Base-by-base conservation (phyloP, 2,113 vertebrate genomes). In the Charina bottae region DNA sequence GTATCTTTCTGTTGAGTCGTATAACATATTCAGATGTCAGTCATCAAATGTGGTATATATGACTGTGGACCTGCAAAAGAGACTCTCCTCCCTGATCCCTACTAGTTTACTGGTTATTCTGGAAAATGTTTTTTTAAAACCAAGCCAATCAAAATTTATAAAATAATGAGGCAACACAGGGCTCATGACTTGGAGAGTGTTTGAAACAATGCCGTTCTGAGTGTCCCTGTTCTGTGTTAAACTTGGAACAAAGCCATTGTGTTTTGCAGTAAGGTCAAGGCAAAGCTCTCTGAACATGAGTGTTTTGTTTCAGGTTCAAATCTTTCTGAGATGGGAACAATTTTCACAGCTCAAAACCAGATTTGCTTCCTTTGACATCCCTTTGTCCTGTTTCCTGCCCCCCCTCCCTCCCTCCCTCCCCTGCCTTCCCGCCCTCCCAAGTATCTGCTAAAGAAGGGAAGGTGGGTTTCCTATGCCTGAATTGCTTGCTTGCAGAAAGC, bases 171-270 rank as follows among this genome's bases (percentile, higher is more conserved):
- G 64, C 64, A 17, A 3, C 28, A 2, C 28, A 6, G 0, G 28
- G 28, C 28, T n/a, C 10, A 6, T 6, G 28, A 5, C 28, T n/a
- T n/a, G 6, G 0, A 5, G 12, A 33, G n/a, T 6, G 11, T 68
- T 68, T 33, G 28, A 13, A 17, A 72, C 1, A 33, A 6, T 72
- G 64, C n/a, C 6, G 13, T 72, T 64, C 24, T 33, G n/a, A 72
- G 62, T 64, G 62, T 72, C 64, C 13, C 33, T 6, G 28, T 68
- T 68, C 15, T 68, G 64, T 68, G 64, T 72, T n/a, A 72, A 72
- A 72, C 13, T 33, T 72, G 64, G 64, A n/a, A 72, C 64, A 33
- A 72, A 33, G 64, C 64, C 64, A 72, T 28, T 17, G 64, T 33
- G 64, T 72, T 72, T n/a, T n/a, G 62, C 1, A 11, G 62, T 28